These are phyloP conservation scores for Bibio marci DNA, from an alignment of 2,888 invertebrate species.

Conservation along the genomic window DNA sequence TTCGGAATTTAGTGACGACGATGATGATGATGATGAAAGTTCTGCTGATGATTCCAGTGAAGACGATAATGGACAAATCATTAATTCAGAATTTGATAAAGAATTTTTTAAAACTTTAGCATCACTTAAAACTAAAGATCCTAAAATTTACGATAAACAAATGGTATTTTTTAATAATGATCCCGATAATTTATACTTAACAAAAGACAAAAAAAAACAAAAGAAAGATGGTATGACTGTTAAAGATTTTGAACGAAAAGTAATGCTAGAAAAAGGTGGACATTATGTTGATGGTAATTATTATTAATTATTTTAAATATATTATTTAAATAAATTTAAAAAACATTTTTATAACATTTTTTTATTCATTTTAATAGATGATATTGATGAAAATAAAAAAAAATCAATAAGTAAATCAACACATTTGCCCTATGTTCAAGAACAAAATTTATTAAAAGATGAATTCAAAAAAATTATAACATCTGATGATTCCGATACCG, in stretches of 20 bases:
- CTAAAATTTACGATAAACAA: constrained; percentile 67
- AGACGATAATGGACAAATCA: constrained; percentile 20
- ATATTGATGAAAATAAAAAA: constrained; percentile 14
- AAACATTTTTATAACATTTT: constrained; percentile 11
- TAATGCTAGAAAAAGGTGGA: constrained; percentile 52
- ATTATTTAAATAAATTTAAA: background rate
- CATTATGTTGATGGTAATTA: constrained; percentile 31
- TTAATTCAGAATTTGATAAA: constrained; percentile 40
- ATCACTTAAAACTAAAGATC: constrained; percentile 73
- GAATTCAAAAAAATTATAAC: constrained; percentile 39
- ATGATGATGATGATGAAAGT: constrained; percentile 10
- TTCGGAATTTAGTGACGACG: constrained; percentile 12
- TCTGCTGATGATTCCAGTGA: constrained; percentile 21
- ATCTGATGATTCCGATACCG: constrained; percentile 23
- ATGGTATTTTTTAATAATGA: constrained; percentile 55
- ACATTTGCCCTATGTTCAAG: constrained; percentile 39
- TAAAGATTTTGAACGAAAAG: constrained; percentile 62
- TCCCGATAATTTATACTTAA: no score
- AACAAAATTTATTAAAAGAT: constrained; percentile 46
- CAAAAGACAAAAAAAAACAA: constrained; percentile 28
- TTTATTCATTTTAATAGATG: no score
- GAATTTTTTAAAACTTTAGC: constrained; percentile 78
- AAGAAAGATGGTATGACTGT: constrained; percentile 38
- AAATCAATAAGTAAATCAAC: constrained; percentile 14
- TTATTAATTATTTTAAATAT: constrained; percentile 10